These are phyloP conservation scores for Forbesichthys papilliferus DNA, from an alignment of 2,113 vertebrate genomes.

Conservation along the genomic window DNA sequence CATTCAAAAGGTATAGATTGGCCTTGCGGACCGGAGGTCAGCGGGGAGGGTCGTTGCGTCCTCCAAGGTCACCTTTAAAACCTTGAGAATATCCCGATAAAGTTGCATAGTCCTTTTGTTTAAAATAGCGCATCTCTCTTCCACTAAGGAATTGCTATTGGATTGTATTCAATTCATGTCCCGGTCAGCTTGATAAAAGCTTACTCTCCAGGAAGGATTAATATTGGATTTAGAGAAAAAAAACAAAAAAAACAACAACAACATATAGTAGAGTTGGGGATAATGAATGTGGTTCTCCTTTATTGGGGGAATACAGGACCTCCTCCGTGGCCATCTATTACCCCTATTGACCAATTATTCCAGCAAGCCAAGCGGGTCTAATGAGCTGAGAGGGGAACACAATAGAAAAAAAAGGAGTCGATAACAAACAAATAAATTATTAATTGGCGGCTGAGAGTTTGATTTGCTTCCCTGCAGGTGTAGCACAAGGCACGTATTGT, in stretches of 20 bases:
- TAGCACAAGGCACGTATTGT: conserved; percentile 20
- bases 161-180: too few species aligned
- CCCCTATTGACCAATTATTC: conserved; percentile 67
- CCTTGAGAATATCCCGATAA: too few species aligned
- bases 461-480: conserved; percentile 61
- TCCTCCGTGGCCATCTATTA: conserved; percentile 57
- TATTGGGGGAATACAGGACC: conserved; percentile 28
- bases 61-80: too few species aligned
- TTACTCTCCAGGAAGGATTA: too few species aligned
- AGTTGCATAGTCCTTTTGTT: too few species aligned
- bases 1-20: too few species aligned
- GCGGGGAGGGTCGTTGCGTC: too few species aligned
- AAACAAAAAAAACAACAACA: background rate
- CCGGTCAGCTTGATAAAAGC: too few species aligned
- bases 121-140: too few species aligned
- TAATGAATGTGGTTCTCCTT: conserved; percentile 30
- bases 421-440: conserved; percentile 69
- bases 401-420: conserved; percentile 61
- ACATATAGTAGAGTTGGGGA: background rate
- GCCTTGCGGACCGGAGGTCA: too few species aligned
- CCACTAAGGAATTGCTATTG: too few species aligned
- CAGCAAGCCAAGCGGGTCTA: conserved; percentile 54
- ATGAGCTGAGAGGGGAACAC: conserved; percentile 61
- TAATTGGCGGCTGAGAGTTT: conserved; percentile 64
- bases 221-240: too few species aligned